Percentiles rank a stretch among this genome's conserved stretches.
Conservation (phyloP, 2,113 vertebrate genomes). For the Semnornis frantzii region DNA sequence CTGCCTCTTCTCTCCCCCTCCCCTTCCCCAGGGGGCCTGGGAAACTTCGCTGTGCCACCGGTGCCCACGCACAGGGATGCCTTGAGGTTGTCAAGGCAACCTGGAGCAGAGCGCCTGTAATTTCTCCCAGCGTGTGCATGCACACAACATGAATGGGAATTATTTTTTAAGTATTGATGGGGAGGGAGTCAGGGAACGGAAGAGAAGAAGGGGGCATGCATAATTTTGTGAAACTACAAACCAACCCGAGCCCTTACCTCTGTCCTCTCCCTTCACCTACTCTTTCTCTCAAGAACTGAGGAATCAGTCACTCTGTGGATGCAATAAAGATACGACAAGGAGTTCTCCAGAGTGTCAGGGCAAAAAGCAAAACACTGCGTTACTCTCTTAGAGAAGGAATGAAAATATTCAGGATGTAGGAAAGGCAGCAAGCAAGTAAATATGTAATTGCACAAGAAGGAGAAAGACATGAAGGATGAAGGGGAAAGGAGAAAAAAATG, state of each 20-base stretch:
- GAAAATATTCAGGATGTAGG: neutral
- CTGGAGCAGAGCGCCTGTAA: slow-evolving; percentile 56
- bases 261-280: neutral
- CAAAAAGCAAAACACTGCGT: neutral
- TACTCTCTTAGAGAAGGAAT: neutral
- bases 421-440: neutral
- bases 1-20: slow-evolving; percentile 34
- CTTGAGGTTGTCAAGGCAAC: slow-evolving; percentile 68
- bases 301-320: neutral
- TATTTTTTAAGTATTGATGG: slow-evolving; percentile 36
- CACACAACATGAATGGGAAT: slow-evolving; percentile 57
- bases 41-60: slow-evolving; percentile 74
- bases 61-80: slow-evolving; percentile 68
- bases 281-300: neutral
- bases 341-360: neutral
- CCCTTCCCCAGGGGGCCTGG: slow-evolving; percentile 72
- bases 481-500: neutral
- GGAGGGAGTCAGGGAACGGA: neutral
- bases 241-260: neutral
- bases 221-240: slow-evolving; percentile 45
- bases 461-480: neutral
- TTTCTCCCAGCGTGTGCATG: neutral
- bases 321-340: slow-evolving; percentile 21
- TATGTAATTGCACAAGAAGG: neutral
- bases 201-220: neutral